These are phyloP conservation scores for Ochlodes sylvanus DNA, from an alignment of 2,888 invertebrate species.

Conservation along the genomic window DNA sequence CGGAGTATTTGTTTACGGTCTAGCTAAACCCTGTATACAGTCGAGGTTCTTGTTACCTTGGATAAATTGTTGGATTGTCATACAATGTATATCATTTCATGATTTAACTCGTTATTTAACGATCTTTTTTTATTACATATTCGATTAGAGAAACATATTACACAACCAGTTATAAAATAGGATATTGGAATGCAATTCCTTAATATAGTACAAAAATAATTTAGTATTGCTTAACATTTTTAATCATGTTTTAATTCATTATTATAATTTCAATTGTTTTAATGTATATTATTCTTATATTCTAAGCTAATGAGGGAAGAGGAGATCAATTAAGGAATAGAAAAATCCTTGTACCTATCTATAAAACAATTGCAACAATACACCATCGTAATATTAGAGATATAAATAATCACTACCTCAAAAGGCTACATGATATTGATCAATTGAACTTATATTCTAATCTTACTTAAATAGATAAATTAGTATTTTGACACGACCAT, in stretches of 20 bases:
- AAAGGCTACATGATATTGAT: slow-evolving; percentile 56
- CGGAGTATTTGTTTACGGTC: slow-evolving; percentile 24
- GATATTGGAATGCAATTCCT: slow-evolving; percentile 38
- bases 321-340: slow-evolving; percentile 77
- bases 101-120: slow-evolving; percentile 15
- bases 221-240: slow-evolving; percentile 38
- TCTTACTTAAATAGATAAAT: slow-evolving; percentile 14
- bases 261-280: slow-evolving; percentile 18
- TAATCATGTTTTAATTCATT: slow-evolving; percentile 16
- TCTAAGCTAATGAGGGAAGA: slow-evolving; percentile 55
- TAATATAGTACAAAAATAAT: slow-evolving; percentile 44
- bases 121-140: neutral
- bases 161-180: slow-evolving; percentile 40
- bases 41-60: slow-evolving; percentile 25
- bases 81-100: slow-evolving; percentile 14
- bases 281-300: slow-evolving; percentile 31
- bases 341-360: slow-evolving; percentile 57
- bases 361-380: slow-evolving; percentile 51
- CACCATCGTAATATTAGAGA: slow-evolving; percentile 50
- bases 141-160: slow-evolving; percentile 29
- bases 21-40: slow-evolving; percentile 41
- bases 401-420: slow-evolving; percentile 61
- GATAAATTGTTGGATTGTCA: neutral
- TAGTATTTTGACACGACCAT: slow-evolving; percentile 5
- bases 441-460: slow-evolving; percentile 16